Conservation (phyloP, 2,113 vertebrate species). For the Pyrgilauda ruficollis region DNA sequence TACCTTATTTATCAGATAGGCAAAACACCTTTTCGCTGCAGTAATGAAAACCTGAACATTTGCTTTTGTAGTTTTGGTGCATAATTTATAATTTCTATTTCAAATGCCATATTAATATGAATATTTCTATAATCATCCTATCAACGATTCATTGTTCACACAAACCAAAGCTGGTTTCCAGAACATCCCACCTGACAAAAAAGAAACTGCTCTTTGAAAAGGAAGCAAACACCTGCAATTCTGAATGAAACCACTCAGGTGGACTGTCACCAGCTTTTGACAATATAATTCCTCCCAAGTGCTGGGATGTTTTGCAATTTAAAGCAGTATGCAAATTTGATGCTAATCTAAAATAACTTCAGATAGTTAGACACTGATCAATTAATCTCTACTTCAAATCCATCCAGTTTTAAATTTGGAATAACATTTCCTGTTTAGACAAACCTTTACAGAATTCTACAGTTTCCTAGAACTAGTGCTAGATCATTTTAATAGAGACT, state of each 20-base stretch:
- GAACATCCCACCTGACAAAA: not conserved
- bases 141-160: not conserved
- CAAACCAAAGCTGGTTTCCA: not conserved
- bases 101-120: not conserved
- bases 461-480: not conserved
- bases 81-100: not conserved
- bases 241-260: not conserved
- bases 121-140: not conserved
- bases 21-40: not conserved
- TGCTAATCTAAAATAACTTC: not conserved
- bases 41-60: not conserved
- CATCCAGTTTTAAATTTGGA: not conserved
- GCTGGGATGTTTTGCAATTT: not conserved
- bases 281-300: not conserved
- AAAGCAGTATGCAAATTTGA: not conserved
- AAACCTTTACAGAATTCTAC: not conserved
- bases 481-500: not conserved
- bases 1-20: not conserved
- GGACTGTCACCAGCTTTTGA: not conserved
- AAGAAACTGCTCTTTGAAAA: not conserved
- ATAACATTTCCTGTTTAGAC: not conserved
- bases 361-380: not conserved
- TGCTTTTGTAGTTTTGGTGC: not conserved
- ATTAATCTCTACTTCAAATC: not conserved
- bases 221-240: not conserved